Conservation (phyloP, 1,140 invertebrate species). For the Trichonephila inaurata region DNA sequence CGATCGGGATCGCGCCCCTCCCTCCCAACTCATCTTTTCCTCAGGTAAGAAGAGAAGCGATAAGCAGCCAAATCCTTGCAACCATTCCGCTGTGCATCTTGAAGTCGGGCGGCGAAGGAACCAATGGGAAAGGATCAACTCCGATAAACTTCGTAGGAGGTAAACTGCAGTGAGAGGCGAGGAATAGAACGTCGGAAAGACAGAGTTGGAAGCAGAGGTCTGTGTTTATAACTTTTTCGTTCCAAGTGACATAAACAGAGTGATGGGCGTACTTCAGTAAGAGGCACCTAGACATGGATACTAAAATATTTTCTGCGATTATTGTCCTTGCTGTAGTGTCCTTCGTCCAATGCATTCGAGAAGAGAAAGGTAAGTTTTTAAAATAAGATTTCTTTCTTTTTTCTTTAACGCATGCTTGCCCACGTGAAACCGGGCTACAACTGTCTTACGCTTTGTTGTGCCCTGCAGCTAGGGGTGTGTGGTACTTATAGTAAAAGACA, state of each 20-base stretch:
- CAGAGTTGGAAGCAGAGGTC: neutral
- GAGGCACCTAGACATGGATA: slow-evolving; percentile 30
- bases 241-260: slow-evolving; percentile 16
- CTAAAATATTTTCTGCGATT: slow-evolving; percentile 10
- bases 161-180: neutral
- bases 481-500: neutral
- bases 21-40: neutral
- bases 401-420: slow-evolving; percentile 20
- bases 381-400: neutral
- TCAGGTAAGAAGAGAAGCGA: neutral
- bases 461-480: neutral
- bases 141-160: slow-evolving; percentile 21
- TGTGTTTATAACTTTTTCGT: neutral
- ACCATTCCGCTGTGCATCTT: neutral
- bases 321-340: neutral
- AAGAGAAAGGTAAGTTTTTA: slow-evolving; percentile 4
- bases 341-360: neutral
- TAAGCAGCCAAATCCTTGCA: neutral
- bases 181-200: neutral
- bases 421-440: slow-evolving; percentile 33
- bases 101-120: slow-evolving; percentile 24
- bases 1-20: neutral
- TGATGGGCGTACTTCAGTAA: neutral
- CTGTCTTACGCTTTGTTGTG: neutral
- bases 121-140: neutral